phyloP scores from a whole-genome alignment of 2,888 invertebrate species.

The Epistrophe eligans region DNA sequence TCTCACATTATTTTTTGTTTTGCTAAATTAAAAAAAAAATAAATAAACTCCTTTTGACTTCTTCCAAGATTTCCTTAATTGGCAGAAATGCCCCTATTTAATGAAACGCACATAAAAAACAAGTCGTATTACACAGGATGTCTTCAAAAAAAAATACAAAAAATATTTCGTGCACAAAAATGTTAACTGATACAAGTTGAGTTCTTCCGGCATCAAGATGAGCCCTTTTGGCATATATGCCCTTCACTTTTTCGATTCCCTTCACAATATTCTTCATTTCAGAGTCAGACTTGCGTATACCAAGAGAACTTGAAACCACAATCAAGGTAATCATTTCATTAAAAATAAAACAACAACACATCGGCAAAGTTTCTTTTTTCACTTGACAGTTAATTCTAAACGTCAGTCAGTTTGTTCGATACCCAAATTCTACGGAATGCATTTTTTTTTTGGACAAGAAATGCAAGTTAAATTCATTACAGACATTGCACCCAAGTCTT shows the following conservation, averaged over 20 bases:
- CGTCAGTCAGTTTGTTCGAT: slow-evolving; percentile 9
- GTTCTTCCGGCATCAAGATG: slow-evolving; percentile 22
- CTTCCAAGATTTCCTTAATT: slow-evolving; percentile 35
- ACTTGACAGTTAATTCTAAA: slow-evolving; percentile 51
- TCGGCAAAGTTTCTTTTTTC: background rate
- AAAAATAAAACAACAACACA: background rate
- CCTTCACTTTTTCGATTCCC: slow-evolving; percentile 31
- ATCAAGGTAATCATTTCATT: slow-evolving; percentile 56
- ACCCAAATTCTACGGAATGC: slow-evolving; percentile 20
- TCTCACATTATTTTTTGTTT: background rate
- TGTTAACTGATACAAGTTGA: slow-evolving; percentile 13
- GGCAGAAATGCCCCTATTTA: slow-evolving; percentile 4
- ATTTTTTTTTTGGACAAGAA: background rate
- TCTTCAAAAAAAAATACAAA: slow-evolving; percentile 14
- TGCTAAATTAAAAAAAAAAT: background rate
- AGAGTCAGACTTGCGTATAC: background rate
- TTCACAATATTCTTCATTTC: slow-evolving; percentile 1
- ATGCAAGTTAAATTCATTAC: background rate
- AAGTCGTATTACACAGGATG: background rate
- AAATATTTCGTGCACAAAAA: slow-evolving; percentile 28
- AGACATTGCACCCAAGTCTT: slow-evolving; percentile 9
- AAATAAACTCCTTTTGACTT: background rate
- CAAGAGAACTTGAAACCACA: slow-evolving; percentile 32
- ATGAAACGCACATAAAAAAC: background rate
- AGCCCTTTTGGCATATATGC: slow-evolving; percentile 27